Conservation (phyloP, 2,888 invertebrate species). For the Aethes cnicana region DNA sequence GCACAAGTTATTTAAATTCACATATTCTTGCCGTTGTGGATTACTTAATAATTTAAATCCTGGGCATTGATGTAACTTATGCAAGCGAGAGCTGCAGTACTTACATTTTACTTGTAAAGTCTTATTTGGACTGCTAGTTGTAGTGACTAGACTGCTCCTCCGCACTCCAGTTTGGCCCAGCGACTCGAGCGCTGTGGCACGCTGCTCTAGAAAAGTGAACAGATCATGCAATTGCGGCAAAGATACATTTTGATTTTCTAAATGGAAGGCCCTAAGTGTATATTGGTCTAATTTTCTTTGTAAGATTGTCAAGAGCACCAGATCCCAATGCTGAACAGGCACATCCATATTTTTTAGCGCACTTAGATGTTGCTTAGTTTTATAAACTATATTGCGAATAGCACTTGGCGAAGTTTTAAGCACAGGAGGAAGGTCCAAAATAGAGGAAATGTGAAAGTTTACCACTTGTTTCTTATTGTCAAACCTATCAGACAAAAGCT, state of each 20-base stretch:
- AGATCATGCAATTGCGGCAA: neutral
- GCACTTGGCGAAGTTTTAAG: neutral
- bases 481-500: neutral
- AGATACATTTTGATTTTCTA: neutral
- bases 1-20: neutral
- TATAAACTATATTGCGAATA: neutral
- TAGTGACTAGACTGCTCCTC: too few relatives aligned
- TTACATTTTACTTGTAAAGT: too few relatives aligned
- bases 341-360: neutral
- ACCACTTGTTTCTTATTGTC: neutral
- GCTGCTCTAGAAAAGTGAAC: neutral
- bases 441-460: neutral
- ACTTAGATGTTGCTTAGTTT: conserved; percentile 5
- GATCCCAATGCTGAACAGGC: neutral
- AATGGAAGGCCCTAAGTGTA: neutral
- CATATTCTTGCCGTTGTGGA: neutral
- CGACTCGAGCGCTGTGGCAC: neutral
- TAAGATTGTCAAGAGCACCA: neutral
- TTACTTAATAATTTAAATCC: neutral
- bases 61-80: neutral
- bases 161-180: neutral
- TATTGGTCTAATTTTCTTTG: neutral
- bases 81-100: too few relatives aligned
- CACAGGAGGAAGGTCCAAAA: neutral
- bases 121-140: too few relatives aligned